These are phyloP conservation scores for Smittia sp. DNA, from an alignment of 2,888 invertebrate genomes.

Conservation along the genomic window DNA sequence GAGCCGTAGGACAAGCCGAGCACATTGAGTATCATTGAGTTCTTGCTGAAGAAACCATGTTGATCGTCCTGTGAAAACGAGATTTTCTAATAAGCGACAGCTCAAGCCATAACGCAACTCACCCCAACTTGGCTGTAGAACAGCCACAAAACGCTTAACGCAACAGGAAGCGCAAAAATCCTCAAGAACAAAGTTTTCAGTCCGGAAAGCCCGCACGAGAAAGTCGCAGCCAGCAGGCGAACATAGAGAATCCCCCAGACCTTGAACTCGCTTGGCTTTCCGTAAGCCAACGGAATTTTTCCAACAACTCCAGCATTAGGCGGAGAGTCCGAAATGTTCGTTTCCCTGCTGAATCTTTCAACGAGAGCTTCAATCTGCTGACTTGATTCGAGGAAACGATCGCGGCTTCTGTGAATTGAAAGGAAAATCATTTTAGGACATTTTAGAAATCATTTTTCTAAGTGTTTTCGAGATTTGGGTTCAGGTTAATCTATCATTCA, in stretches of 20 bases:
- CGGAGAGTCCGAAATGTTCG: slow-evolving; percentile 63
- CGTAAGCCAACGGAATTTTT: slow-evolving; percentile 72
- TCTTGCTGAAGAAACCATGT: slow-evolving; percentile 52
- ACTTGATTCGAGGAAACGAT: slow-evolving; percentile 89
- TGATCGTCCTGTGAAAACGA: slow-evolving; percentile 48
- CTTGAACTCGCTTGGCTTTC: slow-evolving; percentile 66
- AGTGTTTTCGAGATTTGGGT: background rate
- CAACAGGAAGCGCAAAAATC: slow-evolving; percentile 69
- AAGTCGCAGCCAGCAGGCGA: slow-evolving; percentile 72
- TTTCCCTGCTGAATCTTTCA: slow-evolving; percentile 86
- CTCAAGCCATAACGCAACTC: slow-evolving; percentile 46
- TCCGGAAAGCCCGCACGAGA: slow-evolving; percentile 73
- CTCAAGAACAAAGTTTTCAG: slow-evolving; percentile 73
- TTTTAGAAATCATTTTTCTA: background rate
- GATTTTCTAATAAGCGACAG: background rate
- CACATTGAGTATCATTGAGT: slow-evolving; percentile 52
- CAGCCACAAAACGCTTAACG: slow-evolving; percentile 73
- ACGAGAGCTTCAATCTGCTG: slow-evolving; percentile 89
- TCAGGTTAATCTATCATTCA: background rate
- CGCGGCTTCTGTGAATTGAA: slow-evolving; percentile 62
- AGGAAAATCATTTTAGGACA: background rate
- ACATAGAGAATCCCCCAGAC: slow-evolving; percentile 68
- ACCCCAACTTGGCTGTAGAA: slow-evolving; percentile 64
- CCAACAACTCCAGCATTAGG: slow-evolving; percentile 59
- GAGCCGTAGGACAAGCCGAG: slow-evolving; percentile 52